Conservation (phyloP, 2,888 invertebrate genomes). For the Euzophera pinguis region DNA sequence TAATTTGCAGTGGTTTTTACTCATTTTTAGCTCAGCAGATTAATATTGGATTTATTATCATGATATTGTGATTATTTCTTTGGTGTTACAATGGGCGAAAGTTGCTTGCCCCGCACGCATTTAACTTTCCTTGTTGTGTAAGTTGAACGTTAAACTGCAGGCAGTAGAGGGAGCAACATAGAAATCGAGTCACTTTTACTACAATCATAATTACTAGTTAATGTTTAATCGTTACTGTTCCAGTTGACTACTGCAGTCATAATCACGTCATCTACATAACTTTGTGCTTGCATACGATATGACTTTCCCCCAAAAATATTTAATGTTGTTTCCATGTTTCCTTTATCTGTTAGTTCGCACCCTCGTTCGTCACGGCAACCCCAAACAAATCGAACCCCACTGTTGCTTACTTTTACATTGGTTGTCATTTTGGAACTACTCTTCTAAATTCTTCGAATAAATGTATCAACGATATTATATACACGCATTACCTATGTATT, state of each 20-base stretch:
- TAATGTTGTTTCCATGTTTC: conserved; percentile 57
- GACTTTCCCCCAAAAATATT: conserved; percentile 34
- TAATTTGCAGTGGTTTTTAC: conserved; percentile 20
- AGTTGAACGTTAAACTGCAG: conserved; percentile 65
- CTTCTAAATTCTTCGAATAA: neutral
- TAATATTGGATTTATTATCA: conserved; percentile 23
- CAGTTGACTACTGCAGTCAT: conserved; percentile 16
- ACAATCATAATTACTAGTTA: conserved; percentile 45
- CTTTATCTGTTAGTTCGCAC: conserved; percentile 53
- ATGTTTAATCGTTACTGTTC: conserved; percentile 24
- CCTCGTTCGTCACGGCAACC: conserved; percentile 63
- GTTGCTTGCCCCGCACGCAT: conserved; percentile 67
- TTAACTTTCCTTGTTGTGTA: conserved; percentile 79
- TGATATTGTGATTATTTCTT: conserved; percentile 34
- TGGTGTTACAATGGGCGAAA: conserved; percentile 71
- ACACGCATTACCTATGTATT: neutral
- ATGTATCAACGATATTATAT: neutral
- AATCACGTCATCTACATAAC: conserved; percentile 17
- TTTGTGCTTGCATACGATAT: conserved; percentile 17
- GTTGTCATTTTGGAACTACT: conserved; percentile 4
- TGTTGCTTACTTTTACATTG: conserved; percentile 37
- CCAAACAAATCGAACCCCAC: conserved; percentile 51
- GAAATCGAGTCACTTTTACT: conserved; percentile 71
- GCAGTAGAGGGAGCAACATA: conserved; percentile 72
- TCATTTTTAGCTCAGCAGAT: conserved; percentile 25